Percentiles rank a stretch among this genome's conserved stretches.
These are phyloP conservation scores for Sphenodon punctatus DNA, from an alignment of 2,797 vertebrate genomes.

Conservation along the genomic window DNA sequence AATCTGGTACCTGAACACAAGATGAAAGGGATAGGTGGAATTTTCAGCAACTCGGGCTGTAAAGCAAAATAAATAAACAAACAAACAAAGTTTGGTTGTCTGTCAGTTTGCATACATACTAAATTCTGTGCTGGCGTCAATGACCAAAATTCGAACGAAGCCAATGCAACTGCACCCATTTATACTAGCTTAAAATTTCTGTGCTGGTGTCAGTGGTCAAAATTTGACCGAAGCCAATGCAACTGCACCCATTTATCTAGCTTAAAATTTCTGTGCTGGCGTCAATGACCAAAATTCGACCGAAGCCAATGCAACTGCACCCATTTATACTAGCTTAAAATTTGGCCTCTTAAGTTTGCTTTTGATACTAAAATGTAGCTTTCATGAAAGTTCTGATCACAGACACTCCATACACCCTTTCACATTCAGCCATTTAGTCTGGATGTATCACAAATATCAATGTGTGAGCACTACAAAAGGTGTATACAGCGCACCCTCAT, in stretches of 20 bases:
- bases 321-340: background rate
- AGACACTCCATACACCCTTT: background rate
- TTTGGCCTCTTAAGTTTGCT: background rate
- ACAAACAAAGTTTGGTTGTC: background rate
- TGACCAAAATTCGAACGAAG: background rate
- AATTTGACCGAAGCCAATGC: background rate
- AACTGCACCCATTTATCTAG: background rate
- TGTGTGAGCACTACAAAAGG: no score
- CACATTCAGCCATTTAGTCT: no score
- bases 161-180: background rate
- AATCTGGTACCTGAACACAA: background rate
- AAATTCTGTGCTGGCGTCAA: background rate
- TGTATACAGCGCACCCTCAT: no score
- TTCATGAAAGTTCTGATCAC: background rate
- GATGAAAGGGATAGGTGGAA: background rate
- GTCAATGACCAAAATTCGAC: background rate
- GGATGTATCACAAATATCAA: no score
- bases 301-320: background rate
- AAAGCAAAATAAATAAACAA: background rate
- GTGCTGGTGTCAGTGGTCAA: background rate
- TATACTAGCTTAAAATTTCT: background rate
- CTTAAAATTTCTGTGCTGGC: background rate
- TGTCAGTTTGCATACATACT: background rate
- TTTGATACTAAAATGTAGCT: background rate
- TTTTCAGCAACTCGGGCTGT: background rate